Evolutionary conservation across 2,113 vertebrate genomes (phyloP).

Genomic region (Ciconia maguari): DNA sequence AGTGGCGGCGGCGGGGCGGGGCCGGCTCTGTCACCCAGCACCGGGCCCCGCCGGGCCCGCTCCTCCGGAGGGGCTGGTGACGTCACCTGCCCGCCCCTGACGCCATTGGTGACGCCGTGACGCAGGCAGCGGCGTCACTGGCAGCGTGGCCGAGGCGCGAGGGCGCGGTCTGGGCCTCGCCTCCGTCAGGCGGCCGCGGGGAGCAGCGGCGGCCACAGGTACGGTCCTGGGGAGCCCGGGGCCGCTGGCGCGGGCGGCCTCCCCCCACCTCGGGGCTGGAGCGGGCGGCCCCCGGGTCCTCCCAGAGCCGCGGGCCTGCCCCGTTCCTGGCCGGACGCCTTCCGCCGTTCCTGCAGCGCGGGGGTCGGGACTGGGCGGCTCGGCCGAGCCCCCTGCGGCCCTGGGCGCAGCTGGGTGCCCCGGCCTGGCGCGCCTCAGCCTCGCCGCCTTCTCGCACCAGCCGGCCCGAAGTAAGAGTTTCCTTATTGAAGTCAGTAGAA

Average conservation of each 20-base stretch:
- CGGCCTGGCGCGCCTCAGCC: not conserved
- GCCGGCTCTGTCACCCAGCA: not conserved
- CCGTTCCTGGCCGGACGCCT: not conserved
- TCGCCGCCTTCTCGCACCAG: no score
- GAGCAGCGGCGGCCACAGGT: not conserved
- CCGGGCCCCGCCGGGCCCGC: no score
- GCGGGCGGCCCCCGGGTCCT: not conserved
- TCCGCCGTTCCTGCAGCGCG: not conserved
- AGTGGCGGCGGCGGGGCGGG: fast-evolving
- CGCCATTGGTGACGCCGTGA: fast-evolving
- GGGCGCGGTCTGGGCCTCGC: not conserved
- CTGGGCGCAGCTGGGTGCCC: not conserved
- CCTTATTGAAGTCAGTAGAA: no score
- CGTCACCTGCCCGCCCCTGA: not conserved
- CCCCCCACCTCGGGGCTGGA: not conserved
- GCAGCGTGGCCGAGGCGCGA: fast-evolving
- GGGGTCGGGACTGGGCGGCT: not conserved
- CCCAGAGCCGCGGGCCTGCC: not conserved
- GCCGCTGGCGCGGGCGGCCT: not conserved
- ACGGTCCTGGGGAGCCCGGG: not conserved
- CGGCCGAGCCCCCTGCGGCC: not conserved
- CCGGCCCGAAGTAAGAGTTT: fast-evolving
- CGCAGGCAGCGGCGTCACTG: fast-evolving
- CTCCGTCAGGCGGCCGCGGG: not conserved
- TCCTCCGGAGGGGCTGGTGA: fast-evolving